Evolutionary conservation across 2,888 invertebrate genomes (phyloP), one percentile per base, ranked within the genome.

Genomic region (Lycocerus yunnanus): DNA sequence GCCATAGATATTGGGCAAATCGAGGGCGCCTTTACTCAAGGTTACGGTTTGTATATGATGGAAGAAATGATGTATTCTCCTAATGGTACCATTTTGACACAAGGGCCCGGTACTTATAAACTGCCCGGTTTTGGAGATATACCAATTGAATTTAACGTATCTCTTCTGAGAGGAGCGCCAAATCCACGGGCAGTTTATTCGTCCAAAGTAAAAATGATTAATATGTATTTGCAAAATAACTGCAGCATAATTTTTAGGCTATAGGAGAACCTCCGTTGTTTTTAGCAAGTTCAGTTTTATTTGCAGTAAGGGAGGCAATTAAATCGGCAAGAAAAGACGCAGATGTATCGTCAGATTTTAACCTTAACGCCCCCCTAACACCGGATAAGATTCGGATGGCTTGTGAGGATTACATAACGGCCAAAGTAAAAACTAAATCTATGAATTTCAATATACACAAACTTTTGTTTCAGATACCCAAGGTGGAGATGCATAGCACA

Each of bases 1-100:
- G 97, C 98, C 1, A 96, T 98, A 78, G 98, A 98, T 83, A 95
- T 98, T 81, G 98, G 98, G 0, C 98, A 98, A 89, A 94, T 98
- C n/a, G 98, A 98, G 88, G 98, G 98, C 1, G 98, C 91, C 0
- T 98, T 97, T 83, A 90, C 96, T 84, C 98, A 98, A 90, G 98
- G 98, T 0, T 96, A 97, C 83, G 98, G 98, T 1, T 86, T 98
- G 71, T 97, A 95, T 82, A 95, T 95, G 0, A 88, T 98, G 83
- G 98, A 98, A 87, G 97, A 98, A 85, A 88, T 96, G 80, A 91
- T 95, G 75, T 95, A 95, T 84, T 95, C 97, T 0, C 94, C 97
- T 0, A 91, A 91, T 66, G 98, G 98, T 10, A 91, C 90, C 6
- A 86, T 96, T 59, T 93, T 91, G 81, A 96, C 97, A 0, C 90